A percentile compares a stretch with the other conserved stretches of the same genome.
Evolutionary conservation across 2,113 vertebrate species (phyloP).

Genomic region (Ammodytes marinus): DNA sequence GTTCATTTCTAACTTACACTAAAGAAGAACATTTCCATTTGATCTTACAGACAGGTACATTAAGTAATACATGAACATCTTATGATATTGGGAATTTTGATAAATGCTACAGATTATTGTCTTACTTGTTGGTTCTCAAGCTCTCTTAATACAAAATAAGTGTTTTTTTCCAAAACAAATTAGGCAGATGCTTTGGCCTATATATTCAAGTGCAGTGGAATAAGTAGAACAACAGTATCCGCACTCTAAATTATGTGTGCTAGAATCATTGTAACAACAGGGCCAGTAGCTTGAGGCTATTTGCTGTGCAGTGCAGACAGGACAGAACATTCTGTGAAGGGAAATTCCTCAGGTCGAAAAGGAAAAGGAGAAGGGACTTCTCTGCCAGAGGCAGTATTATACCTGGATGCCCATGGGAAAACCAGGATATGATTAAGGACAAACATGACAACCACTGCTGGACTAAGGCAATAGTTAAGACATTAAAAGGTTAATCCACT

Average conservation of each 20-base stretch:
- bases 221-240: constrained; percentile 25
- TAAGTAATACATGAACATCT: not conserved
- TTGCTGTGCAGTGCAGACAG: constrained; percentile 55
- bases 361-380: constrained; percentile 38
- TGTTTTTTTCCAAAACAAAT: not conserved
- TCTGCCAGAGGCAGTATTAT: constrained; percentile 58
- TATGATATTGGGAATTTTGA: not conserved
- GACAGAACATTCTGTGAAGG: constrained; percentile 41
- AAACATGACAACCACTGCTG: constrained; percentile 51
- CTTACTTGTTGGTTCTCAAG: not conserved
- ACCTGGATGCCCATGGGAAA: constrained; percentile 44
- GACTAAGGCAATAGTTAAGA: constrained; percentile 43
- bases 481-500: constrained; percentile 56
- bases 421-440: constrained; percentile 39
- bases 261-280: constrained; percentile 34
- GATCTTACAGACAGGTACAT: not conserved
- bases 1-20: constrained; percentile 16
- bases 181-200: not conserved
- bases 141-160: not conserved
- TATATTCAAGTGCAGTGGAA: not conserved
- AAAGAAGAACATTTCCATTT: not conserved
- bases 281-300: constrained; percentile 59
- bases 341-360: constrained; percentile 51
- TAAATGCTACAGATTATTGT: not conserved
- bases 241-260: constrained; percentile 39